A percentile compares a stretch with the other conserved stretches of the same genome.
Evolutionary conservation across 2,113 vertebrate species (phyloP).

Genomic region (Pedetes capensis): DNA sequence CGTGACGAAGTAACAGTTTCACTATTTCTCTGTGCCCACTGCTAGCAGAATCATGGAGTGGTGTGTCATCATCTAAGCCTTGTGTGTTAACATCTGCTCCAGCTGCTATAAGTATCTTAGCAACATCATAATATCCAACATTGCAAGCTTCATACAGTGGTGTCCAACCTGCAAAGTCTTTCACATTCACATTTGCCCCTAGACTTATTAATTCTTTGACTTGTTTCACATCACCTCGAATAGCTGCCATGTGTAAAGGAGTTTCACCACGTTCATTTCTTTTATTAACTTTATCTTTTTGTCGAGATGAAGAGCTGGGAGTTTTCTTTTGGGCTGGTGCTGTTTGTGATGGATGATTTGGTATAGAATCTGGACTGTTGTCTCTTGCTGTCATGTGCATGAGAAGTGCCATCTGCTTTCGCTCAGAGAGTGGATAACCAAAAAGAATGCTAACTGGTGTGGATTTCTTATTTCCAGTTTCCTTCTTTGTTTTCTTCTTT

Average conservation of each 20-base stretch:
- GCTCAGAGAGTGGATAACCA: constrained; percentile 97
- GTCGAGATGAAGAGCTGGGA: constrained; percentile 91
- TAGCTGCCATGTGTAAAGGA: constrained; percentile 97
- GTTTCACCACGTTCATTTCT: constrained; percentile 98
- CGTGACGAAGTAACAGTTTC: constrained; percentile 94
- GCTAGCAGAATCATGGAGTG: constrained; percentile 97
- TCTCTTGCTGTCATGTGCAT: constrained; percentile 99
- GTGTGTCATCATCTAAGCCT: constrained; percentile 97
- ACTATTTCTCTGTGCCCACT: constrained; percentile 99
- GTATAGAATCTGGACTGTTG: constrained; percentile 96
- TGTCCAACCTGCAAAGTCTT: constrained; percentile 99
- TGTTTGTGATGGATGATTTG: constrained; percentile 94
- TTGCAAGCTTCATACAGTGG: constrained; percentile 99
- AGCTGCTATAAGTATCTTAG: constrained; percentile 95
- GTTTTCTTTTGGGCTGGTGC: constrained; percentile 94
- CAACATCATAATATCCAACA: constrained; percentile 96
- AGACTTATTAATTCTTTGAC: constrained; percentile 97
- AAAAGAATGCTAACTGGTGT: constrained; percentile 95
- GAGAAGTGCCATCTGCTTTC: constrained; percentile 99
- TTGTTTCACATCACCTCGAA: constrained; percentile 96
- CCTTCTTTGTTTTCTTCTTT: constrained; percentile 98
- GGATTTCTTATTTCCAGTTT: constrained; percentile 93
- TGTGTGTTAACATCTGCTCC: constrained; percentile 98
- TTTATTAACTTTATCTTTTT: constrained; percentile 99
- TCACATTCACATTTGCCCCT: constrained; percentile 98